These are phyloP conservation scores for Acanthurus tractus DNA, from an alignment of 2,797 vertebrate species.

Conservation along the genomic window DNA sequence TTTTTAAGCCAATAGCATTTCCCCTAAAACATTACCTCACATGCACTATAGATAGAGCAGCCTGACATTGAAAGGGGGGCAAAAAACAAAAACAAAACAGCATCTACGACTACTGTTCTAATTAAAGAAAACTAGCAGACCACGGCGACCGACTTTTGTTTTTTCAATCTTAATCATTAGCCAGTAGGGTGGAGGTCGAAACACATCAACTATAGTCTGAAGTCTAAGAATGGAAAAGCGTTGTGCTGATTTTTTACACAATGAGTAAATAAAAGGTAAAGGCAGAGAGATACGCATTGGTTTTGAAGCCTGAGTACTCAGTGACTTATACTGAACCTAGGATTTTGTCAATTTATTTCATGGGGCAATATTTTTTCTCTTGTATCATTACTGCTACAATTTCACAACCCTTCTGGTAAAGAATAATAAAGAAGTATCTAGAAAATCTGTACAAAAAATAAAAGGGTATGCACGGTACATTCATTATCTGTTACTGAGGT, in stretches of 20 bases:
- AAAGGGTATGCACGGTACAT: conserved; percentile 88
- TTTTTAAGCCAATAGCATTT: conserved; percentile 66
- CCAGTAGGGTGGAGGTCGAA: conserved; percentile 57
- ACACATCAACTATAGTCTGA: conserved; percentile 51
- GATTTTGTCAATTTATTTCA: conserved; percentile 65
- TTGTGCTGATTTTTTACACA: conserved; percentile 76
- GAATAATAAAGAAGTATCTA: conserved; percentile 83
- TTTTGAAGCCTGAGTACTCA: conserved; percentile 81
- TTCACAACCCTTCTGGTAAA: conserved; percentile 80
- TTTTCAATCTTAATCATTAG: conserved; percentile 48
- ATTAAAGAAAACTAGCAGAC: conserved; percentile 67
- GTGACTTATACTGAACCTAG: conserved; percentile 64
- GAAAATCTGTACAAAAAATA: conserved; percentile 87
- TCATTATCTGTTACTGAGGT: conserved; percentile 93
- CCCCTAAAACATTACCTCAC: conserved; percentile 75
- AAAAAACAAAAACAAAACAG: conserved; percentile 49
- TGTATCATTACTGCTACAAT: conserved; percentile 79
- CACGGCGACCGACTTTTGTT: conserved; percentile 53
- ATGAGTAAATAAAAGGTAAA: conserved; percentile 63
- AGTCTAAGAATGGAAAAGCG: conserved; percentile 48
- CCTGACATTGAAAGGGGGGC: conserved; percentile 56
- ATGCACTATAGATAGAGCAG: conserved; percentile 82
- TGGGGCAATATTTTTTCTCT: conserved; percentile 55
- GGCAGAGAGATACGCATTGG: conserved; percentile 60
- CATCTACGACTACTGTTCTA: conserved; percentile 66